Evolutionary conservation across 2,888 invertebrate genomes (phyloP), one percentile per base, ranked within the genome.

Genomic region (Machimus atricapillus): DNA sequence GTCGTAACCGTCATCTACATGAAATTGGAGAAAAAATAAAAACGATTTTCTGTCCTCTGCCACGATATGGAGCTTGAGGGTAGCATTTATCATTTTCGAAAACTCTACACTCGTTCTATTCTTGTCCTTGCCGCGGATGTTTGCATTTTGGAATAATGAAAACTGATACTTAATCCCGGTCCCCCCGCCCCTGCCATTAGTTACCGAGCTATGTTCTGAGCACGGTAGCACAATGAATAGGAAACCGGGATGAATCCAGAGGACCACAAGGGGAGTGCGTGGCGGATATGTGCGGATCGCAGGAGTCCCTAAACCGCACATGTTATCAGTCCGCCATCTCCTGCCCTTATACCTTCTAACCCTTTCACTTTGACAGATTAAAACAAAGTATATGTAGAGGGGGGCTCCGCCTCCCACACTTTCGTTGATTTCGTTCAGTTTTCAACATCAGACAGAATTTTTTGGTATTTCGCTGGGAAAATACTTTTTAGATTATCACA

Each of bases 401-500:
- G n/a, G 14, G 66, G 9, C 31, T 66, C 37, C 83, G 16, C 43
- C 66, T 34, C 46, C 66, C 83, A 19, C 83, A 37, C 7, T 81
- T 81, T 52, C 31, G 52, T 81, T 56, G 19, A 56, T 56, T 56
- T 37, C 37, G 74, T 85, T 85, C 85, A 74, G 85, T 74, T 23
- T 27, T 85, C 83, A 34, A 66, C 73, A 43, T 85, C 85, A 74
- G 85, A 85, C 74, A 74, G 85, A 85, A 85, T 74, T 85, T 66
- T 73, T 85, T 46, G 74, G 85, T 85, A 85, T 74, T 74, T 74
- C 46, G 74, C n/a, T 73, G 87, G 46, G 37, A 87, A 87, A 87
- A 87, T 87, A 81, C 82, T 87, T 82, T 87, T 87, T 87, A 87
- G 87, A 87, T 87, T 87, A 87, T 87, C 87, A 76, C 87, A 76